Conservation (phyloP, 2,113 vertebrate species). For the Hipposideros armiger region DNA sequence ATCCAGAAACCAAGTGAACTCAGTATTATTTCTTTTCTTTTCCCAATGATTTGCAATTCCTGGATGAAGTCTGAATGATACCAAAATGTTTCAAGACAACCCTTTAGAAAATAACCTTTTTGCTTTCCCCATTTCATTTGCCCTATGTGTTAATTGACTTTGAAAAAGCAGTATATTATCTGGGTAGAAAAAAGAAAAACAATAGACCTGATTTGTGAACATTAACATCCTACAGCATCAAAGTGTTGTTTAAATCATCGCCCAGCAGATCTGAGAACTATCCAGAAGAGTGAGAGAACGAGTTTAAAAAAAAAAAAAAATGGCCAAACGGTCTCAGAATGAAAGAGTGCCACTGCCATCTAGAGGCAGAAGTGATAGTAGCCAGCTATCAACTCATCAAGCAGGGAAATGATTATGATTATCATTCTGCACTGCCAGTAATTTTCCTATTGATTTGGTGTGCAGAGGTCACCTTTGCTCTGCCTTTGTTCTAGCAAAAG, state of each 20-base stretch:
- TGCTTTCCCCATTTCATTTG: slow-evolving; percentile 88
- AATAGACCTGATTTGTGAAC: slow-evolving; percentile 85
- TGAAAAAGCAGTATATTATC: slow-evolving; percentile 91
- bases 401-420: neutral
- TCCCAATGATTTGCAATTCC: slow-evolving; percentile 83
- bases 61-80: slow-evolving; percentile 85
- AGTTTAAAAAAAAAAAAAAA: slow-evolving; percentile 6
- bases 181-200: slow-evolving; percentile 80
- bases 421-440: neutral
- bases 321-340: neutral
- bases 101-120: slow-evolving; percentile 89
- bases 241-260: slow-evolving; percentile 87
- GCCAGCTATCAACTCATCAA: neutral
- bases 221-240: slow-evolving; percentile 88
- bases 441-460: neutral
- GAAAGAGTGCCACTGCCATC: slow-evolving; percentile 88
- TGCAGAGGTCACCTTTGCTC: neutral
- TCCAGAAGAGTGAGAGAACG: slow-evolving; percentile 71
- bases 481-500: neutral
- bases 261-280: slow-evolving; percentile 82
- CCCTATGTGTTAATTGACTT: slow-evolving; percentile 92
- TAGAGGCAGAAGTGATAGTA: slow-evolving; percentile 75
- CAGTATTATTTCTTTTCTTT: slow-evolving; percentile 88
- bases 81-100: slow-evolving; percentile 84
- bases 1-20: slow-evolving; percentile 87